phyloP scores from a whole-genome alignment of 2,888 invertebrate species.

The Acronicta leporina region DNA sequence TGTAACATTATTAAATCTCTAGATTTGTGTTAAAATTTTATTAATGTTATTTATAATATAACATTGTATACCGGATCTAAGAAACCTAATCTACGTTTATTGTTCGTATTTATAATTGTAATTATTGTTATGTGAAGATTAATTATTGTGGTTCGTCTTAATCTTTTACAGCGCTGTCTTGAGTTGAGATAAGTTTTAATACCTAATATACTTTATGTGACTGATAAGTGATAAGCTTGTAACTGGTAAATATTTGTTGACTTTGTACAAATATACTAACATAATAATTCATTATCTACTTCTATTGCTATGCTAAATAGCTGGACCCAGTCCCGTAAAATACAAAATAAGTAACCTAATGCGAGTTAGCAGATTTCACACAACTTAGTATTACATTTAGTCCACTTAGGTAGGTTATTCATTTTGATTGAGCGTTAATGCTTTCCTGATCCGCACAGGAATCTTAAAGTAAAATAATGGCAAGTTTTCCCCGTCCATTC shows the following conservation, averaged over 20 bases:
- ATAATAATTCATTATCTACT: background rate
- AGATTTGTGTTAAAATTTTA: background rate
- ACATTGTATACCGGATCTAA: constrained; percentile 12
- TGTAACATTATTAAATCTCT: too few species aligned
- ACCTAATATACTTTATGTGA: constrained; percentile 8
- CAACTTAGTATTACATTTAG: background rate
- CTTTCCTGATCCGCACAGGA: background rate
- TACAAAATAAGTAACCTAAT: too few species aligned
- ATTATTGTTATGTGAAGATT: constrained; percentile 25
- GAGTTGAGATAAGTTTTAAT: constrained; percentile 31
- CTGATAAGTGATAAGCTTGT: constrained; percentile 26
- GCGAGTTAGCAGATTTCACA: background rate
- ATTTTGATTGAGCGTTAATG: background rate
- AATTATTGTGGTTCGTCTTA: constrained; percentile 19
- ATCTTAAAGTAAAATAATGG: background rate
- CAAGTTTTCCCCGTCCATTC: constrained; percentile 31
- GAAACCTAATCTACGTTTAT: constrained; percentile 27
- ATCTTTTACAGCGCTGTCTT: constrained; percentile 28
- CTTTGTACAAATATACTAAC: constrained; percentile 12
- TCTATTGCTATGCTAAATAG: too few species aligned
- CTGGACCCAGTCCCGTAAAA: too few species aligned
- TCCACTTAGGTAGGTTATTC: background rate
- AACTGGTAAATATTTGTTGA: constrained; percentile 2
- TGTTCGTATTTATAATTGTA: too few species aligned
- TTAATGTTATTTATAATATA: background rate